phyloP scores from a whole-genome alignment of 2,113 vertebrate genomes.

The Perca schrenkii region DNA sequence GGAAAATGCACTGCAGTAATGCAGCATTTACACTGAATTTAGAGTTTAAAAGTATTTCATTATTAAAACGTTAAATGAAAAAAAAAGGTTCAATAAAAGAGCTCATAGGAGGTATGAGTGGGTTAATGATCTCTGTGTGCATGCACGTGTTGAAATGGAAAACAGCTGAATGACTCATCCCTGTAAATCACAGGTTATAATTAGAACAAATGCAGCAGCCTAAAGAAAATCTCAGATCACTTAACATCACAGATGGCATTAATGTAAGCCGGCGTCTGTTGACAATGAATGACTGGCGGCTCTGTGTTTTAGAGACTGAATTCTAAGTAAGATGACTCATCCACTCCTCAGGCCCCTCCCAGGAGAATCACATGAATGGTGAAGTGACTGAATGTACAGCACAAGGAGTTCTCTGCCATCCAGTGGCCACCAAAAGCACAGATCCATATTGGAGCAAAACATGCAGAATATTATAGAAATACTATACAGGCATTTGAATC shows the following conservation, averaged over 20 bases:
- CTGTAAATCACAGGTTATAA: conserved; percentile 51
- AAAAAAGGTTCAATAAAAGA: background rate
- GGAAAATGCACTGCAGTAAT: conserved; percentile 4
- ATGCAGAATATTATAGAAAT: background rate
- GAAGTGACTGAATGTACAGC: conserved; percentile 20
- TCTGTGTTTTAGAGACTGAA: conserved; percentile 61
- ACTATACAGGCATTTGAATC: background rate
- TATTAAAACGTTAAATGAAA: background rate
- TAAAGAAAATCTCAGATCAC: conserved; percentile 46
- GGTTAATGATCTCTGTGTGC: conserved; percentile 9
- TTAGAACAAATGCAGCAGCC: conserved; percentile 57
- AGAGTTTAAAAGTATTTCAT: conserved; percentile 9
- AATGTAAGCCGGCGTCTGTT: conserved; percentile 32
- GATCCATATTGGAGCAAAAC: background rate
- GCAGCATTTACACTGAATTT: background rate
- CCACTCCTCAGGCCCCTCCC: conserved; percentile 57
- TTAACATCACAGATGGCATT: conserved; percentile 47
- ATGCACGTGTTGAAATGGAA: conserved; percentile 20
- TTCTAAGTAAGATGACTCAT: conserved; percentile 78
- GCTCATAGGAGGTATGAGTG: background rate
- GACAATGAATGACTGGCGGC: conserved; percentile 57
- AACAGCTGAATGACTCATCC: conserved; percentile 14
- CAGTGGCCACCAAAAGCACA: conserved; percentile 51
- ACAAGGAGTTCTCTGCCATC: conserved; percentile 60
- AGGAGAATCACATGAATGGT: conserved; percentile 43